Evolutionary conservation across 2,113 vertebrate species (phyloP).

Genomic region (Antechinus flavipes): DNA sequence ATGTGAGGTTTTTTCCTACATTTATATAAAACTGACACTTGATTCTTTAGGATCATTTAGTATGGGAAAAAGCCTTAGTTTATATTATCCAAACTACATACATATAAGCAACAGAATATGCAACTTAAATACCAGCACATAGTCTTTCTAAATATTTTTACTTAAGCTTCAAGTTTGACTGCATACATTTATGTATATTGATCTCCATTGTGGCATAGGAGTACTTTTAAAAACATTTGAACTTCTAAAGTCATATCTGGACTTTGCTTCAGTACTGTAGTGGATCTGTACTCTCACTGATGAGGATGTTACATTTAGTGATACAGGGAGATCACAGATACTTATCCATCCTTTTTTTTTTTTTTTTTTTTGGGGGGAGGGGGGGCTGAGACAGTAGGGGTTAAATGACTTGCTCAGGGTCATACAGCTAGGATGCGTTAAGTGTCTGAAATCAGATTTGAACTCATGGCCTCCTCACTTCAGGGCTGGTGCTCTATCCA

Average conservation of each 20-base stretch:
- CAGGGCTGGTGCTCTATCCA: too few species aligned
- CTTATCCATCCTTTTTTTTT: not conserved
- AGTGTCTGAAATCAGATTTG: too few species aligned
- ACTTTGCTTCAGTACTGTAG: not conserved
- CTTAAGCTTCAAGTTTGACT: not conserved
- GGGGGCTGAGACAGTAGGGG: too few species aligned
- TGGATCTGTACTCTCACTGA: not conserved
- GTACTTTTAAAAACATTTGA: not conserved
- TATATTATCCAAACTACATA: not conserved
- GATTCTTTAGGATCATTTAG: conserved; percentile 20
- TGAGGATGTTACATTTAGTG: not conserved
- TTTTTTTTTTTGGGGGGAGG: too few species aligned
- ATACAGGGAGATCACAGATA: not conserved
- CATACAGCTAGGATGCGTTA: too few species aligned
- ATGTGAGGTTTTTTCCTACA: not conserved
- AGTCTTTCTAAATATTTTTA: not conserved
- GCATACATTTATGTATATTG: not conserved
- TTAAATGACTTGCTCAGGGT: too few species aligned
- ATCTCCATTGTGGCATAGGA: not conserved
- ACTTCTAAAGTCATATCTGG: too few species aligned
- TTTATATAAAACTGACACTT: conserved; percentile 12
- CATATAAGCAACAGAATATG: not conserved
- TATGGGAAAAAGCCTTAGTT: conserved; percentile 28
- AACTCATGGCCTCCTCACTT: too few species aligned
- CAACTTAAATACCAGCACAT: not conserved